Evolutionary conservation across 2,888 invertebrate genomes (phyloP), one percentile per base, ranked within the genome.

Genomic region (Sclerodermus sp.): DNA sequence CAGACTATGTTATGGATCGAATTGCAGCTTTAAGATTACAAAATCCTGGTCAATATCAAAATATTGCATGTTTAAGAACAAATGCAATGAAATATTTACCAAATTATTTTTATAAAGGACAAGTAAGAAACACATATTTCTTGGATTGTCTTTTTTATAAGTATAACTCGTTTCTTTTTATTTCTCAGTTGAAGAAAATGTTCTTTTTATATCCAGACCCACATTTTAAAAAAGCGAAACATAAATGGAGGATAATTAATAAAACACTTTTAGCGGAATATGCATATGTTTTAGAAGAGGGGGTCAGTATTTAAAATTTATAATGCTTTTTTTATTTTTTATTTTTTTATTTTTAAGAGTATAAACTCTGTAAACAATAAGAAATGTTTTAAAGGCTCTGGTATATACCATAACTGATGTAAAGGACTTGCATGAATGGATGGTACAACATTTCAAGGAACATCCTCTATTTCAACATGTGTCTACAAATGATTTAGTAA

Each of bases 81-180:
- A 99, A 99, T 82, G 98, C 98, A 1, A 99, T 99, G 98, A 99
- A 98, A 79, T 97, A 97, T 83, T 84, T 99, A 65, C 97, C 98
- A 1, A 98, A 99, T 79, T 99, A 90, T 79, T 99, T 99, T 74
- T 78, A 82, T 49, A 98, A 97, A 81, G 93, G 90, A 57, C 98
- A 96, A 84, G 92, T 91, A 79, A 66, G 62, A 48, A 42, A 15
- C 15, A 18, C 18, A 17, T 32, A 16, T 45, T 39, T 29, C 23
- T 41, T 5, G 41, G 8, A 23, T 23, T 34, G 30, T 40, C 31
- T 12, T 15, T 38, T 17, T 23, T 30, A 1, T 36, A 23, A 34
- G 8, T 15, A 16, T 29, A 39, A 34, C n/a, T 29, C n/a, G n/a
- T 37, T 44, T 48, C 18, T 2, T 45, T 18, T 52, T 55, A 51